phyloP scores from a whole-genome alignment of 2,797 vertebrate genomes.

The Chloroceryle amazona region DNA sequence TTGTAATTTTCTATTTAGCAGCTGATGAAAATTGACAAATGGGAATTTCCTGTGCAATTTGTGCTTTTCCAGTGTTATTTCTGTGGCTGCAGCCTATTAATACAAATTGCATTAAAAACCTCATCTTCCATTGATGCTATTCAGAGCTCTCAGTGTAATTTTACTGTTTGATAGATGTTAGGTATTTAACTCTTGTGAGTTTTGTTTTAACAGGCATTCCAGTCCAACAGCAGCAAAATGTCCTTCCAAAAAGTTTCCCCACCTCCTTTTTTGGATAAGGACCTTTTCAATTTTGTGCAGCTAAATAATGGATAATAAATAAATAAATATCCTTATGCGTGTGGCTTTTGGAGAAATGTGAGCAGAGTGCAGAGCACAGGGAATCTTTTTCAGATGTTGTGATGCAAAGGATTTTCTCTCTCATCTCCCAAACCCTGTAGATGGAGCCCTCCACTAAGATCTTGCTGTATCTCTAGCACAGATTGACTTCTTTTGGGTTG shows the following conservation, averaged over 20 bases:
- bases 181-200: not conserved
- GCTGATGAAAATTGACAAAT: slow-evolving; percentile 27
- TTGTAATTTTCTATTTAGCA: slow-evolving; percentile 35
- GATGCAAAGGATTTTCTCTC: slow-evolving; percentile 11
- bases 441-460: slow-evolving; percentile 87
- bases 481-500: slow-evolving; percentile 91
- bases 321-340: not conserved
- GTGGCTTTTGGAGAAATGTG: not conserved
- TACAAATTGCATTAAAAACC: slow-evolving; percentile 44
- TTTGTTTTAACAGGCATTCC: not conserved
- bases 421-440: slow-evolving; percentile 84
- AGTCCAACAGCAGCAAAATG: not conserved
- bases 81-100: not conserved
- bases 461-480: slow-evolving; percentile 79
- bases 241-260: not conserved
- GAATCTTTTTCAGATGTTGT: slow-evolving; percentile 40
- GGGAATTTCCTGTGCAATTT: not conserved
- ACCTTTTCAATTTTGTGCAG: not conserved
- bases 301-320: not conserved
- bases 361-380: not conserved
- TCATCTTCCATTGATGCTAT: not conserved
- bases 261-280: not conserved
- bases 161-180: slow-evolving; percentile 9
- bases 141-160: slow-evolving; percentile 12
- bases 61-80: not conserved